These are phyloP conservation scores for Nesoenas mayeri DNA, from an alignment of 2,113 vertebrate genomes.

Conservation along the genomic window DNA sequence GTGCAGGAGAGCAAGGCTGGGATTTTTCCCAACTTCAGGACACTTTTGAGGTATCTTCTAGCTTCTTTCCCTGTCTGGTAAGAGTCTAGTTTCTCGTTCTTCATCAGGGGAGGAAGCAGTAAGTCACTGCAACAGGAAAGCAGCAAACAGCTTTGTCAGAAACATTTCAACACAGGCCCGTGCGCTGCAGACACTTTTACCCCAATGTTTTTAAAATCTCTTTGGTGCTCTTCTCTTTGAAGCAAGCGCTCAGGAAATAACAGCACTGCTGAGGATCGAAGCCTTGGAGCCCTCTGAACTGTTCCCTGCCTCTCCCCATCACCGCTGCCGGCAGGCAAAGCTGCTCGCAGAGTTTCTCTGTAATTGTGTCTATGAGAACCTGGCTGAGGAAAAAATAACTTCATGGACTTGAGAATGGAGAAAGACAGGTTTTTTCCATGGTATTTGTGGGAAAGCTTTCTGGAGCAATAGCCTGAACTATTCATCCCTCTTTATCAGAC, in stretches of 20 bases:
- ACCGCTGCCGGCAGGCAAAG: neutral
- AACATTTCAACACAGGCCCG: neutral
- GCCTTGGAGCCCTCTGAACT: fast-evolving
- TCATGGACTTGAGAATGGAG: neutral
- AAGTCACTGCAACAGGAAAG: neutral
- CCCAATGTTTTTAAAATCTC: neutral
- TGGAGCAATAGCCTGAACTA: neutral
- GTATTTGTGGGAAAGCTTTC: neutral
- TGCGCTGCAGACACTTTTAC: neutral
- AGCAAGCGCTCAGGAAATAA: neutral
- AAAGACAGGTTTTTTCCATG: neutral
- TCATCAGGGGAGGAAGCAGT: neutral
- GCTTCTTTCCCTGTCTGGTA: neutral
- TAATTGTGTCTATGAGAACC: neutral
- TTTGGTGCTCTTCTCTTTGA: neutral
- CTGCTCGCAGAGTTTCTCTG: neutral
- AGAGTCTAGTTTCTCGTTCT: neutral
- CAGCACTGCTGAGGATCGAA: neutral
- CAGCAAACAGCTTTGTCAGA: neutral
- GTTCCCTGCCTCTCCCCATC: neutral
- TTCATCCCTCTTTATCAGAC: neutral
- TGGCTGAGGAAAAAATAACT: neutral
- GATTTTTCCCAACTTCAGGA: neutral
- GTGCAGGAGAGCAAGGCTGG: neutral
- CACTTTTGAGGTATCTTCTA: neutral